Conservation (phyloP, 2,113 vertebrate species). For the Geothlypis trichas region DNA sequence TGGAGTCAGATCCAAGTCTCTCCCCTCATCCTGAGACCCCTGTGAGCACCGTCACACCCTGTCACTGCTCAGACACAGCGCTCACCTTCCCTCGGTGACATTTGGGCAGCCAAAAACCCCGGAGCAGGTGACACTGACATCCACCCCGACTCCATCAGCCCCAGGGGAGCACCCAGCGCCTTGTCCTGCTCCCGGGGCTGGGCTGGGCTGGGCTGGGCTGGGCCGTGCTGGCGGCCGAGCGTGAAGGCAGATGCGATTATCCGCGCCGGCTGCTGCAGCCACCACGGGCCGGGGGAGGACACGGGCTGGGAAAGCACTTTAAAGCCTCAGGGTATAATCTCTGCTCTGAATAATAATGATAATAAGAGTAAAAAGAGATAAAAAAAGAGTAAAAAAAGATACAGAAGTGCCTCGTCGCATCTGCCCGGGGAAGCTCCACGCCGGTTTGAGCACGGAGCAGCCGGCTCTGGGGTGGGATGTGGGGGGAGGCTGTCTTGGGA, state of each 20-base stretch:
- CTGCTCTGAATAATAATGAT: background rate
- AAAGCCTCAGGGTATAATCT: conserved; percentile 34
- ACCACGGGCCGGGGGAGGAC: background rate
- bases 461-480: background rate
- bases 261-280: background rate
- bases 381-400: background rate
- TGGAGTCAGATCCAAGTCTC: too few species aligned
- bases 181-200: background rate
- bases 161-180: rapidly evolving
- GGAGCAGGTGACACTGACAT: background rate
- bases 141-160: rapidly evolving
- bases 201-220: background rate
- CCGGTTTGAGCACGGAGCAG: rapidly evolving
- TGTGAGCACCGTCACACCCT: background rate
- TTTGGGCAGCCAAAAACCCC: background rate
- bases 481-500: background rate
- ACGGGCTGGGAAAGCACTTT: background rate
- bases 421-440: background rate
- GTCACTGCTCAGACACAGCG: background rate
- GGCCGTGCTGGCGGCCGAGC: background rate
- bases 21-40: too few species aligned
- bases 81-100: background rate
- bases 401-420: background rate
- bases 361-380: background rate
- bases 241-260: conserved; percentile 22